phyloP scores from a whole-genome alignment of 2,888 invertebrate genomes.

The Amphipyra berbera region DNA sequence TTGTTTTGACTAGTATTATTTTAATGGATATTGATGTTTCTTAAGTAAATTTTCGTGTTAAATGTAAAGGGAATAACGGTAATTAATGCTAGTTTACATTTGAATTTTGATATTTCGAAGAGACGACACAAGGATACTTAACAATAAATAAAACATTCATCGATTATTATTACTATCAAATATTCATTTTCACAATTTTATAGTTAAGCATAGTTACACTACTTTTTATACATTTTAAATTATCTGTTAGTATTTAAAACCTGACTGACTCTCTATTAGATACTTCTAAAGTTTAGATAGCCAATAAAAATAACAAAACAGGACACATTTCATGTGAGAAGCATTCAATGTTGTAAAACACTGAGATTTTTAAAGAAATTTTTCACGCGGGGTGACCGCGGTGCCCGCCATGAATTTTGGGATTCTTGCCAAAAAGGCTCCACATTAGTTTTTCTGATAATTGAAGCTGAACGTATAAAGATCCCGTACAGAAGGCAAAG shows the following conservation, averaged over 20 bases:
- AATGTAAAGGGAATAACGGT: too few relatives aligned
- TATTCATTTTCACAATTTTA: too few relatives aligned
- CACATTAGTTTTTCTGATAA: conserved; percentile 44
- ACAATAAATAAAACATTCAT: too few relatives aligned
- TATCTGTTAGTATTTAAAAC: too few relatives aligned
- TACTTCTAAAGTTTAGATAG: neutral
- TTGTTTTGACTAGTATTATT: conserved; percentile 18
- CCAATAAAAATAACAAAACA: conserved; percentile 12
- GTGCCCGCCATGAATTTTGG: conserved; percentile 47
- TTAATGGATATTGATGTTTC: conserved; percentile 9
- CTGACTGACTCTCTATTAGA: too few relatives aligned
- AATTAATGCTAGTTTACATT: too few relatives aligned
- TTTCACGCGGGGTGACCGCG: conserved; percentile 31
- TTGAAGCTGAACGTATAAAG: conserved; percentile 29
- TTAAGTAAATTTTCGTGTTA: neutral
- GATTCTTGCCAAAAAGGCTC: conserved; percentile 43
- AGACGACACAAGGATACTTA: too few relatives aligned
- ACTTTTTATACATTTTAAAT: too few relatives aligned
- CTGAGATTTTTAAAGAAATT: conserved; percentile 46
- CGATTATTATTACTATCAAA: too few relatives aligned
- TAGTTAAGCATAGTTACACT: too few relatives aligned
- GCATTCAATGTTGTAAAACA: conserved; percentile 29
- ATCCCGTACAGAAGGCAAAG: neutral
- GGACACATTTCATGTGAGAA: conserved; percentile 32
- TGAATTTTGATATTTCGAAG: too few relatives aligned